These are phyloP conservation scores for Martes martes DNA, from an alignment of 2,113 vertebrate genomes.

Conservation along the genomic window DNA sequence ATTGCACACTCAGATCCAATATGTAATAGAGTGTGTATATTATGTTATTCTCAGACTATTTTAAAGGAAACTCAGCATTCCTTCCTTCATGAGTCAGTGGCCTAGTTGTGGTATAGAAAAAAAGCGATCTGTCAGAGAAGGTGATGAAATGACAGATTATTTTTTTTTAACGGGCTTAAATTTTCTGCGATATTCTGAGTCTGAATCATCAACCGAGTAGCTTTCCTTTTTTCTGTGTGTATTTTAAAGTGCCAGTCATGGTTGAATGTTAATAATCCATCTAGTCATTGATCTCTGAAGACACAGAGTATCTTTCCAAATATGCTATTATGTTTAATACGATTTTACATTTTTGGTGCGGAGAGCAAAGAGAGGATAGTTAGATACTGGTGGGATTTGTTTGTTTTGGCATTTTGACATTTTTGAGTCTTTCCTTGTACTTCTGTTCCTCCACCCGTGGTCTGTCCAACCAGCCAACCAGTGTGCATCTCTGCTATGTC, in stretches of 20 bases:
- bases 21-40: not conserved
- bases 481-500: not conserved
- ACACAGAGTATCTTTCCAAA: conserved; percentile 27
- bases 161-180: conserved; percentile 33
- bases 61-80: conserved; percentile 54
- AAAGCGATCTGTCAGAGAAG: conserved; percentile 45
- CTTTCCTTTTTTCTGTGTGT: conserved; percentile 28
- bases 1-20: not conserved
- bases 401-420: conserved; percentile 60
- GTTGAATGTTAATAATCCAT: conserved; percentile 54
- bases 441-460: not conserved
- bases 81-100: conserved; percentile 56
- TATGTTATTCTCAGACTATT: conserved; percentile 39
- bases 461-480: not conserved
- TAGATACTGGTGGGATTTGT: conserved; percentile 12
- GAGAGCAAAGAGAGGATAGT: not conserved
- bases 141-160: conserved; percentile 47
- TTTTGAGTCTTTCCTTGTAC: conserved; percentile 47
- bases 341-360: conserved; percentile 24
- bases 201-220: conserved; percentile 21
- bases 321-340: conserved; percentile 36
- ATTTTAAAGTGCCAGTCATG: conserved; percentile 43
- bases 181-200: conserved; percentile 23
- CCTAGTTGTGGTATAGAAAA: not conserved
- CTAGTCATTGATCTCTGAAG: conserved; percentile 52